Base-by-base conservation (phyloP, 2,113 vertebrate genomes). In the Okapia johnstoni region DNA sequence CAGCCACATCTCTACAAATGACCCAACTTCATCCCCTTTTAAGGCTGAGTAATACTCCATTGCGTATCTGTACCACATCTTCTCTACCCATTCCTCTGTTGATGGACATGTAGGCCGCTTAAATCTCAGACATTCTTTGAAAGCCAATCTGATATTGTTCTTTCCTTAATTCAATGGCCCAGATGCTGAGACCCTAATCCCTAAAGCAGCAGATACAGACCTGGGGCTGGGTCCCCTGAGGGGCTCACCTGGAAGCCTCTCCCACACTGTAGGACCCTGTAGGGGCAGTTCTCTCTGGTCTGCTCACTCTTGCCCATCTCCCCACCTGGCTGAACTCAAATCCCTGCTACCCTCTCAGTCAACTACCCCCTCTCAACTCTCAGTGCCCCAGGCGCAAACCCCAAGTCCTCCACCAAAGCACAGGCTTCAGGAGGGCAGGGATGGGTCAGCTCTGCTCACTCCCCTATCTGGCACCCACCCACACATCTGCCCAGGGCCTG, bases 141-240 rank as follows among this genome's bases (percentile, higher is more conserved):
- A 94, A 55, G 4, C 30, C 10, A n/a, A 3, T 33, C 54, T 33
- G 58, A n/a, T 25, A 55, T 50, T 30, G 43, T 50, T n/a, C 70
- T 88, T 93, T 50, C 33, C 48, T 57, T 40, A 2, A 7, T 30
- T 57, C 55, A 3, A 0, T 12, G 30, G 16, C 52, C 86, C 16
- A 43, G 19, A 3, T 6, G 16, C 43, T 12, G 19, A 52, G 30
- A 50, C 3, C 43, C 52, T 85, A 6, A 43, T 28, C 11, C 30
- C 6, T 15, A 11, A 9, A 2, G 36, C 0, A 43, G 8, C 3
- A 0, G 5, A 1, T 15, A 43, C 55, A 66, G 76, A 50, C 55
- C 10, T 28, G 23, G 63, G 11, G 30, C 43, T 19, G 33, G 43
- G 55, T 12, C 5, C 4, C 15, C 33, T 16, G 2, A 1, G 43